Base-by-base conservation (phyloP, 2,888 invertebrate species). In the Argynnis bischoffii region DNA sequence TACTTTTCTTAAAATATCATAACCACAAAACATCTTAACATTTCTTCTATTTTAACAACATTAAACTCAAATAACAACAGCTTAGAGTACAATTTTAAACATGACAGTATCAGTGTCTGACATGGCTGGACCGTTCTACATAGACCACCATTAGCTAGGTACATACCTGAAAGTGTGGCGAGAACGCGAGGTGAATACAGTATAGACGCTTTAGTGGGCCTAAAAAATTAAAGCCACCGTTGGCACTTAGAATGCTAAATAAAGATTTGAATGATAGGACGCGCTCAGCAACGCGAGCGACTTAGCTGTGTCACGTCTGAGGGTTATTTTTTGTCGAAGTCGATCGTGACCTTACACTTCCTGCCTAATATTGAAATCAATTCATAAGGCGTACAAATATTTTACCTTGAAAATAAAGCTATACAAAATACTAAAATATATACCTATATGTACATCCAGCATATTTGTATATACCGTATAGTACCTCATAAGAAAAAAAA, bases 151-250 rank as follows among this genome's bases (percentile, higher is more conserved):
- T 90, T 90, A 90, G 87, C 85, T 86, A 82, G 83, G 83, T 85
- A 87, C 84, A 84, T 88, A 84, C 75, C 81, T 85, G 81, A 82
- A 82, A 87, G 85, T 84, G 84, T 83, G 86, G 86, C 86, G 87
- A 81, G 87, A 88, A 89, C 88, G 85, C 85, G 88, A 81, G 77
- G 78, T 86, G 90, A 90, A 91, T 90, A 87, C 83, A 76, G 79
- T 83, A 87, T 85, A 84, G 82, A 83, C 83, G 86, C 85, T 85
- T 81, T 85, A 85, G 85, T 82, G 77, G 83, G 81, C 79, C 86
- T 89, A 87, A 87, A 90, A 89, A 90, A 89, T 87, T 88, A 86
- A 90, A 88, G 83, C 81, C 80, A 82, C 80, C 81, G 83, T 78
- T 84, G 81, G 77, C 82, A 87, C 85, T 87, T 83, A 85, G 87